Conservation (phyloP, 2,113 vertebrate genomes). For the Nannobrachium achirus region DNA sequence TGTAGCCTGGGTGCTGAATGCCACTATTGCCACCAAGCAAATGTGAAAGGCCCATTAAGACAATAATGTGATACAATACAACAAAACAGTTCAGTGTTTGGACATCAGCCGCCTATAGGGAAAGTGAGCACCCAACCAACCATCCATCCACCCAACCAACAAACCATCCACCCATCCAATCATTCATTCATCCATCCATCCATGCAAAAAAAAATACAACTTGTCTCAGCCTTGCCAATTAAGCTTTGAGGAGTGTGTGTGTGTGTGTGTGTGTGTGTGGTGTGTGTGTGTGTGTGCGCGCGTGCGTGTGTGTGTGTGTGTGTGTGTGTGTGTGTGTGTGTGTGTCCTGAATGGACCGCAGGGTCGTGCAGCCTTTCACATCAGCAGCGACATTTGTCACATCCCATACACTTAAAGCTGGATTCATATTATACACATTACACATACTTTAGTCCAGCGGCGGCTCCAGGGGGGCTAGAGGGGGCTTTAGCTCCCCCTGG, state of each 20-base stretch:
- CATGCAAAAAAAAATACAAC: conserved; percentile 34
- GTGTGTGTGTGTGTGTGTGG: too few relatives aligned
- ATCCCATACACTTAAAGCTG: conserved; percentile 52
- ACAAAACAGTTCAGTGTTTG: conserved; percentile 34
- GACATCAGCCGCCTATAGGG: conserved; percentile 43
- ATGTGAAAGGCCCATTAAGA: conserved; percentile 46
- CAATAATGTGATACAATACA: conserved; percentile 52
- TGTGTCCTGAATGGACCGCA: conserved; percentile 46
- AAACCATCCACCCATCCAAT: too few relatives aligned
- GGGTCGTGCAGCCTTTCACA: conserved; percentile 41
- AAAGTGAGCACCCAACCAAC: conserved; percentile 37
- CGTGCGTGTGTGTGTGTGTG: too few relatives aligned
- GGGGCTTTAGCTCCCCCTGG: too few relatives aligned
- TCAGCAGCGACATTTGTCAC: conserved; percentile 68
- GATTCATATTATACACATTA: too few relatives aligned
- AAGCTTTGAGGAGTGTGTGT: conserved; percentile 19
- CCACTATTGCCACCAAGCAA: conserved; percentile 29
- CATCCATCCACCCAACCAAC: too few relatives aligned
- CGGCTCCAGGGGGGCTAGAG: too few relatives aligned
- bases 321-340: too few relatives aligned
- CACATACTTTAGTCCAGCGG: too few relatives aligned
- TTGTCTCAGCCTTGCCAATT: conserved; percentile 65
- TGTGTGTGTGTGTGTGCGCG: too few relatives aligned
- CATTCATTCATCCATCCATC: not conserved
- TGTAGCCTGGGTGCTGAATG: conserved; percentile 18